phyloP scores from a whole-genome alignment of 2,888 invertebrate genomes.

The Eurois occulta region DNA sequence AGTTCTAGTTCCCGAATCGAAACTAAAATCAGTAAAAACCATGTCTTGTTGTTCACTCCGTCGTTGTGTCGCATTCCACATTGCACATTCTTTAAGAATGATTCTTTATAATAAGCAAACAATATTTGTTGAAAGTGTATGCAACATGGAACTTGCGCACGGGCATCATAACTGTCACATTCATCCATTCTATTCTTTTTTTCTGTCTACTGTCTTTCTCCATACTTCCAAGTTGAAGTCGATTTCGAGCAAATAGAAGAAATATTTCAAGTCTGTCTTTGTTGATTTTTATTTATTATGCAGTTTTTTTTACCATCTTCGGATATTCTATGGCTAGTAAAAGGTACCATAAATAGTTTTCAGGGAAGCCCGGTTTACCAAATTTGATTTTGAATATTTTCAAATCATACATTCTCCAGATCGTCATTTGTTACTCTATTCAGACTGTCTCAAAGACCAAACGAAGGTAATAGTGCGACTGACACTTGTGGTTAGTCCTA shows the following conservation, averaged over 20 bases:
- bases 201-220: not conserved
- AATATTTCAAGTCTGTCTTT: slow-evolving; percentile 10
- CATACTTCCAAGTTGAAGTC: slow-evolving; percentile 4
- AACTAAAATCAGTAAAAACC: not conserved
- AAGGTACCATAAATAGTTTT: slow-evolving; percentile 1
- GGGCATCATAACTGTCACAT: not conserved
- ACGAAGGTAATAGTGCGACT: too few relatives aligned
- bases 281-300: slow-evolving; percentile 10
- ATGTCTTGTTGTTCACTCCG: not conserved
- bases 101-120: not conserved
- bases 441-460: not conserved
- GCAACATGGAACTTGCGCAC: slow-evolving; percentile 32
- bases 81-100: slow-evolving; percentile 27
- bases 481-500: not conserved
- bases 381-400: not conserved
- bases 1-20: slow-evolving; percentile 43
- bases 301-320: slow-evolving; percentile 37
- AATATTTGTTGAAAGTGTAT: slow-evolving; percentile 9
- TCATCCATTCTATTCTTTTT: not conserved
- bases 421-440: not conserved
- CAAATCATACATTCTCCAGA: not conserved
- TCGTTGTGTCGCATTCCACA: slow-evolving; percentile 4
- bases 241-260: slow-evolving; percentile 4
- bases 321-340: slow-evolving; percentile 15
- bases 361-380: not conserved